phyloP scores from a whole-genome alignment of 2,113 vertebrate species.

The Thinocorus orbignyianus region DNA sequence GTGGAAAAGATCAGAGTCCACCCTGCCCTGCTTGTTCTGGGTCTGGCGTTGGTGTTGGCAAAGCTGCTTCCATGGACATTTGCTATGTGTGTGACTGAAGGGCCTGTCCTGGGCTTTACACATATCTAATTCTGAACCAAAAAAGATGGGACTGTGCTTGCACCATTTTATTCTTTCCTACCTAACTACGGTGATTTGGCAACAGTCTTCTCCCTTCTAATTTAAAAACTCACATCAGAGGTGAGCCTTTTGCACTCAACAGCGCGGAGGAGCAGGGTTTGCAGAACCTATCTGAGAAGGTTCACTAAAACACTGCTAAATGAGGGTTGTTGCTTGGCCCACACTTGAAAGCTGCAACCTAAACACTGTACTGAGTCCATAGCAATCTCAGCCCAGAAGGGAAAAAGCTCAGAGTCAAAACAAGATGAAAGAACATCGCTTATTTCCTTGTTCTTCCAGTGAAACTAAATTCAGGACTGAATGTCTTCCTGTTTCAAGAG shows the following conservation, averaged over 20 bases:
- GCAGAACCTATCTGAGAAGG: not conserved
- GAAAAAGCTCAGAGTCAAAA: not conserved
- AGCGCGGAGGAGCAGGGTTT: not conserved
- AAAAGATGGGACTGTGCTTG: not conserved
- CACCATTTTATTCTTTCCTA: not conserved
- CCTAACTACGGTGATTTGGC: no score
- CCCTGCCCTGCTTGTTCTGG: not conserved
- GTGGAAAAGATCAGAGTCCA: not conserved
- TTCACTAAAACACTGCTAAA: not conserved
- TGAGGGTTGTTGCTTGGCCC: not conserved
- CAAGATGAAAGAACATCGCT: not conserved
- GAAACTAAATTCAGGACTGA: not conserved
- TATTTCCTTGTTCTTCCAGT: not conserved
- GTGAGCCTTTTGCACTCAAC: fast-evolving
- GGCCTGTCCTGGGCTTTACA: not conserved
- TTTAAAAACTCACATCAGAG: not conserved
- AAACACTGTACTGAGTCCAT: not conserved
- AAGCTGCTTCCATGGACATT: not conserved
- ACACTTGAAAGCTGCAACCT: not conserved
- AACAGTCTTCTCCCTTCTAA: not conserved
- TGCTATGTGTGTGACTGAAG: not conserved
- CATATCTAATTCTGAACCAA: not conserved
- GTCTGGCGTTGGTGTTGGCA: not conserved
- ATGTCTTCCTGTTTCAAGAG: not conserved
- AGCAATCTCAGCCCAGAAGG: not conserved